These are phyloP conservation scores for Gymnarchus niloticus DNA, from an alignment of 2,113 vertebrate genomes.

Conservation along the genomic window DNA sequence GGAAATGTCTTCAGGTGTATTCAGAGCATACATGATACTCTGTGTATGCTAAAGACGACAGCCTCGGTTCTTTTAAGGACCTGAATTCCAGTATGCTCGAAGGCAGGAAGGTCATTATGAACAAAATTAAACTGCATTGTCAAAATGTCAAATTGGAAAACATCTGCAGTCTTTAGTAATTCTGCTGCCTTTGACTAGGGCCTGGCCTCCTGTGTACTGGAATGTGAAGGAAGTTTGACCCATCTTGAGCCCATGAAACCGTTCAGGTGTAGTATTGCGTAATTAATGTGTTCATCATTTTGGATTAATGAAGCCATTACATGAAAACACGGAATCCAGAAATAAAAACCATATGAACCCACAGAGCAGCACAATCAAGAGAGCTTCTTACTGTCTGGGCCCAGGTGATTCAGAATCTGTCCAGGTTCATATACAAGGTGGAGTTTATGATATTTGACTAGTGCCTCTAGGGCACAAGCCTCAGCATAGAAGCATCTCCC, in stretches of 20 bases:
- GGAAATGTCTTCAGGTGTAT: no score
- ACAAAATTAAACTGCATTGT: not conserved
- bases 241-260: not conserved
- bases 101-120: not conserved
- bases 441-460: not conserved
- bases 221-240: not conserved
- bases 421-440: not conserved
- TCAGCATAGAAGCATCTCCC: constrained; percentile 20
- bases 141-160: not conserved
- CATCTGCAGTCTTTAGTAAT: not conserved
- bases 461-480: not conserved
- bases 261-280: not conserved
- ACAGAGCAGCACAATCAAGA: not conserved
- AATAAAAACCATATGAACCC: not conserved
- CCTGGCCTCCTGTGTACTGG: not conserved
- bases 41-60: no score
- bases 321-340: not conserved
- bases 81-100: no score
- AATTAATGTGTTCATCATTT: not conserved
- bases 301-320: not conserved
- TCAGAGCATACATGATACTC: no score
- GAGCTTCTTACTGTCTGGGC: not conserved
- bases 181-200: not conserved
- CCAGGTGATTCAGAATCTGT: not conserved
- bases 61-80: no score